Evolutionary conservation across 2,113 vertebrate species (phyloP).

Genomic region (Lontra canadensis): DNA sequence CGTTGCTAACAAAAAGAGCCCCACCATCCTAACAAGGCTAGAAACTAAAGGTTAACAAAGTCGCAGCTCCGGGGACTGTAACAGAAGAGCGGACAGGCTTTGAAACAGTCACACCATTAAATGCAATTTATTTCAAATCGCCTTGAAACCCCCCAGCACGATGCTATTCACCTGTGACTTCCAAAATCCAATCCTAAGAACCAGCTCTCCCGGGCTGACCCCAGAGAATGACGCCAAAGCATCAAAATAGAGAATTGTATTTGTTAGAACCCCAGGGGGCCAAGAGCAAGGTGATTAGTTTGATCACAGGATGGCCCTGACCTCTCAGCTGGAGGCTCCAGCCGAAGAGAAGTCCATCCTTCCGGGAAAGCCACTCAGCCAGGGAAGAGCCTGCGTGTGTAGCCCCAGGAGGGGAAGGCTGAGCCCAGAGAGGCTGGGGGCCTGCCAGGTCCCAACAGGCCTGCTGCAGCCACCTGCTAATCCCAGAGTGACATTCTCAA

Average conservation of each 20-base stretch:
- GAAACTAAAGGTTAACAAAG: not conserved
- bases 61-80: not conserved
- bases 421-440: not conserved
- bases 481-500: not conserved
- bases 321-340: not conserved
- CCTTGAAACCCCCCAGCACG: not conserved
- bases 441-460: not conserved
- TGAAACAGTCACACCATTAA: not conserved
- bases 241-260: too few relatives aligned
- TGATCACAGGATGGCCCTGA: not conserved
- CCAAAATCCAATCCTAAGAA: not conserved
- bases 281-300: not conserved
- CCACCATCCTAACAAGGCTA: not conserved
- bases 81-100: not conserved
- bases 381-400: not conserved
- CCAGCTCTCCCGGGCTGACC: too few relatives aligned
- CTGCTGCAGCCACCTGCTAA: not conserved
- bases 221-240: not conserved
- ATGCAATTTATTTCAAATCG: not conserved
- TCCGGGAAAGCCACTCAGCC: not conserved
- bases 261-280: not conserved
- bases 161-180: not conserved
- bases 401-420: not conserved
- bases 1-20: not conserved
- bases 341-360: not conserved